These are phyloP conservation scores for Megalopta genalis DNA, from an alignment of 1,140 invertebrate species.

Conservation along the genomic window DNA sequence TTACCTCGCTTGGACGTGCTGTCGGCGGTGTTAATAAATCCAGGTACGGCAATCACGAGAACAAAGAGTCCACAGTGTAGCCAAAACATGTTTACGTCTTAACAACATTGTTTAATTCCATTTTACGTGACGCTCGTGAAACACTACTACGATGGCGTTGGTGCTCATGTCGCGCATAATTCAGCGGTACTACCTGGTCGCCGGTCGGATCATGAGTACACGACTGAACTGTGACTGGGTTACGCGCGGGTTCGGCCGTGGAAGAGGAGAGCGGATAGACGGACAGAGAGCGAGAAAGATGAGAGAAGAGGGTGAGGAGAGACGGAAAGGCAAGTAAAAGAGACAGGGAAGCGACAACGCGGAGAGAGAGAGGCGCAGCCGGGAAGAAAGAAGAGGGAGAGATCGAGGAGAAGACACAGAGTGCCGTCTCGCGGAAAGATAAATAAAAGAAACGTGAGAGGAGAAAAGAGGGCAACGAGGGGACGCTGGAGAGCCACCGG, in stretches of 20 bases:
- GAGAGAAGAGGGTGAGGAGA: background rate
- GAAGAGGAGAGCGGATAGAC: constrained; percentile 19
- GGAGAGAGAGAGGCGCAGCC: background rate
- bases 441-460: background rate
- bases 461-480: too few relatives aligned
- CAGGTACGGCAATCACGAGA: constrained; percentile 79
- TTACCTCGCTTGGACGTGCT: constrained; percentile 79
- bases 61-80: constrained; percentile 80
- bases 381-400: background rate
- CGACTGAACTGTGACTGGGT: constrained; percentile 47
- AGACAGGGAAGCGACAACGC: constrained; percentile 1
- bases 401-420: too few relatives aligned
- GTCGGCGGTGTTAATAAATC: constrained; percentile 78
- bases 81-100: constrained; percentile 81
- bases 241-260: constrained; percentile 45
- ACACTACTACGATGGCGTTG: constrained; percentile 71
- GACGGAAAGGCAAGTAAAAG: background rate
- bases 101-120: constrained; percentile 81
- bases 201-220: constrained; percentile 69
- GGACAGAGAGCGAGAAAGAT: background rate
- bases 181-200: constrained; percentile 71
- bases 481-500: too few relatives aligned
- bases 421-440: background rate
- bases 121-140: constrained; percentile 77
- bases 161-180: constrained; percentile 71